Percentiles rank a stretch among this genome's conserved stretches.
Conservation (phyloP, 2,113 vertebrate genomes). For the Tautogolabrus adspersus region DNA sequence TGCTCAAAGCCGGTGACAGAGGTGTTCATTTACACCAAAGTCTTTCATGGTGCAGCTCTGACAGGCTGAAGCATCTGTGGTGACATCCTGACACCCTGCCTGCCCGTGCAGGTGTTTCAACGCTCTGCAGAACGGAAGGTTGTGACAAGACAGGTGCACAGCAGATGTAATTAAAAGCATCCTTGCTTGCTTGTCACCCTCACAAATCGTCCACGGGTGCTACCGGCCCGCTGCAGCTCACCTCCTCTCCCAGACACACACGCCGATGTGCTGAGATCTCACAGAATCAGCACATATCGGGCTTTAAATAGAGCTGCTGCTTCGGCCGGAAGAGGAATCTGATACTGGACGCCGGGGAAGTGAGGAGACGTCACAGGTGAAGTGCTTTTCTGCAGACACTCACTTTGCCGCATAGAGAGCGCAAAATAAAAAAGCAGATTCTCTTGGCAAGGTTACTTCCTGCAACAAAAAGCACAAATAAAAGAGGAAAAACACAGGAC, state of each 20-base stretch:
- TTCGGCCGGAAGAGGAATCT: slow-evolving; percentile 17
- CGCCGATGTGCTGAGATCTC: slow-evolving; percentile 24
- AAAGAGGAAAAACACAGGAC: slow-evolving; percentile 14
- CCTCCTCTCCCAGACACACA: slow-evolving; percentile 11
- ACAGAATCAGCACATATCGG: slow-evolving; percentile 51
- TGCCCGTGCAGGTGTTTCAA: slow-evolving; percentile 65
- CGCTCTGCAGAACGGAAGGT: slow-evolving; percentile 38
- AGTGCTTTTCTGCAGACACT: not conserved
- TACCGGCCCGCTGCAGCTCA: not conserved
- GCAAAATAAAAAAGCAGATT: not conserved
- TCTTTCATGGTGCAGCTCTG: not conserved
- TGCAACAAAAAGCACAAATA: not conserved
- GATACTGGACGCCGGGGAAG: slow-evolving; percentile 34
- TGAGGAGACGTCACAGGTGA: slow-evolving; percentile 16
- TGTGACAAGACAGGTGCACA: slow-evolving; percentile 53
- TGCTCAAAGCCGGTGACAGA: not conserved
- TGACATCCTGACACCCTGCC: slow-evolving; percentile 58
- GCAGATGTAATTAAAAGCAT: slow-evolving; percentile 24
- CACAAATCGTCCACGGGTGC: not conserved
- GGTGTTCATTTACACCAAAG: not conserved
- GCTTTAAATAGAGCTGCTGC: slow-evolving; percentile 63
- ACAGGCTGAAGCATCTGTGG: slow-evolving; percentile 1
- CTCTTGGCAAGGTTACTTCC: slow-evolving; percentile 38
- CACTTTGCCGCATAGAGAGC: not conserved
- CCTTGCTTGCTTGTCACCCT: slow-evolving; percentile 36